These are phyloP conservation scores for Nerophis lumbriciformis DNA, from an alignment of 2,113 vertebrate species.

Conservation along the genomic window DNA sequence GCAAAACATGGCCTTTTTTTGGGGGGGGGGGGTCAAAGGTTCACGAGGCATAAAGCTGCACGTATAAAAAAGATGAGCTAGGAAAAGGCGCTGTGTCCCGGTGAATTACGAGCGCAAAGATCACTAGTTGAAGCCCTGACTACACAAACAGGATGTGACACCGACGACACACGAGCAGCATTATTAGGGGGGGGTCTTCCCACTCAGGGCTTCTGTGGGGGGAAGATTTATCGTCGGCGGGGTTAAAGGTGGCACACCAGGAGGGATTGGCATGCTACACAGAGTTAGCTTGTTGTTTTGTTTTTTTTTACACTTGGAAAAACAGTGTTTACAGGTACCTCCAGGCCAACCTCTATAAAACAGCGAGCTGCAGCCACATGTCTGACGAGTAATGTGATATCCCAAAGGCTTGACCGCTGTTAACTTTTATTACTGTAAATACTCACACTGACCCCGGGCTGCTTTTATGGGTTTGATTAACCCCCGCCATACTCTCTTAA, in stretches of 20 bases:
- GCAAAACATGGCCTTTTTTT: neutral
- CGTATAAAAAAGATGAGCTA: slow-evolving; percentile 1
- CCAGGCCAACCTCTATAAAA: slow-evolving; percentile 63
- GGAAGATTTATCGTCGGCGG: slow-evolving; percentile 71
- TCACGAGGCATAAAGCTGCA: neutral
- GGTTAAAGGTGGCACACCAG: slow-evolving; percentile 64
- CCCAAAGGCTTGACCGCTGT: slow-evolving; percentile 62
- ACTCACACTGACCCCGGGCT: slow-evolving; percentile 51
- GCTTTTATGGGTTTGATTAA: slow-evolving; percentile 67
- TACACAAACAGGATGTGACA: slow-evolving; percentile 70
- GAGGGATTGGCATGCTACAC: slow-evolving; percentile 32
- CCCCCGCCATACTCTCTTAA: slow-evolving; percentile 50
- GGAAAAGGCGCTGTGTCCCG: slow-evolving; percentile 19
- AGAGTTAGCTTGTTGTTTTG: slow-evolving; percentile 69
- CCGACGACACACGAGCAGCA: slow-evolving; percentile 55
- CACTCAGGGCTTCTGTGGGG: slow-evolving; percentile 53
- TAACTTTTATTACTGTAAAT: slow-evolving; percentile 74
- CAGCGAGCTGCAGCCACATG: slow-evolving; percentile 63
- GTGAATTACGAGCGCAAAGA: slow-evolving; percentile 63
- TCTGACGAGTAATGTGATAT: slow-evolving; percentile 63
- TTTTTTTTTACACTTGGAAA: slow-evolving; percentile 47
- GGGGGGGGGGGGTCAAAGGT: neutral
- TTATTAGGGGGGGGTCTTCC: slow-evolving; percentile 49
- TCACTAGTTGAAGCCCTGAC: slow-evolving; percentile 55
- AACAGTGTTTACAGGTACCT: slow-evolving; percentile 58